These are phyloP conservation scores for Stomorhina lunata DNA, from an alignment of 2,888 invertebrate genomes.

Conservation along the genomic window DNA sequence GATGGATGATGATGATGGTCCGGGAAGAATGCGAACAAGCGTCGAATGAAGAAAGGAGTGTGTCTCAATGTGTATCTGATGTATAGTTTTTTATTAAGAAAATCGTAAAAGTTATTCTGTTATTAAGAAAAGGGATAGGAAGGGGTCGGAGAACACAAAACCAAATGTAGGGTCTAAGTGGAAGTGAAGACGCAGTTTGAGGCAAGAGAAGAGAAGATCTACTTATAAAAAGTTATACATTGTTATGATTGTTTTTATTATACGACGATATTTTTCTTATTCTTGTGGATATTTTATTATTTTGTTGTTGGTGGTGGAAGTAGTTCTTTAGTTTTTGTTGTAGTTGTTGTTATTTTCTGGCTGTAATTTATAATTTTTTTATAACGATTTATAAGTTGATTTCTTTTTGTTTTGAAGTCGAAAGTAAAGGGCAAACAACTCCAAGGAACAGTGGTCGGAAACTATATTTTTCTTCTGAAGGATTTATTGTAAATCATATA, in stretches of 20 bases:
- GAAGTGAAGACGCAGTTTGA: not conserved
- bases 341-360: slow-evolving; percentile 69
- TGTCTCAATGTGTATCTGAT: slow-evolving; percentile 18
- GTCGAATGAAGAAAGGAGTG: no score
- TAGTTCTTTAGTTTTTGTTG: slow-evolving; percentile 5
- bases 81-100: slow-evolving; percentile 23
- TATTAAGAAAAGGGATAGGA: slow-evolving; percentile 74
- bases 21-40: no score
- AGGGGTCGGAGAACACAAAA: slow-evolving; percentile 10
- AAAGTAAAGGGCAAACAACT: slow-evolving; percentile 20
- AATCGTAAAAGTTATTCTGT: slow-evolving; percentile 64
- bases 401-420: not conserved
- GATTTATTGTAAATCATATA: no score
- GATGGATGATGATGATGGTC: not conserved
- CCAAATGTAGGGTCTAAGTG: not conserved
- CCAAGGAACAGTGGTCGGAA: not conserved
- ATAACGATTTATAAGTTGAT: slow-evolving; percentile 72
- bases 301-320: not conserved
- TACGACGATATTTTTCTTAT: slow-evolving; percentile 10
- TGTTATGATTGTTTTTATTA: slow-evolving; percentile 64
- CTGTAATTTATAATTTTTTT: slow-evolving; percentile 78
- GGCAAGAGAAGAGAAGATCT: slow-evolving; percentile 37
- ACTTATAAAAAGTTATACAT: slow-evolving; percentile 59
- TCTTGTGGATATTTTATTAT: slow-evolving; percentile 1
- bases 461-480: no score